Conservation (phyloP, 1,140 invertebrate genomes). For the Drosophila pseudoobscura region DNA sequence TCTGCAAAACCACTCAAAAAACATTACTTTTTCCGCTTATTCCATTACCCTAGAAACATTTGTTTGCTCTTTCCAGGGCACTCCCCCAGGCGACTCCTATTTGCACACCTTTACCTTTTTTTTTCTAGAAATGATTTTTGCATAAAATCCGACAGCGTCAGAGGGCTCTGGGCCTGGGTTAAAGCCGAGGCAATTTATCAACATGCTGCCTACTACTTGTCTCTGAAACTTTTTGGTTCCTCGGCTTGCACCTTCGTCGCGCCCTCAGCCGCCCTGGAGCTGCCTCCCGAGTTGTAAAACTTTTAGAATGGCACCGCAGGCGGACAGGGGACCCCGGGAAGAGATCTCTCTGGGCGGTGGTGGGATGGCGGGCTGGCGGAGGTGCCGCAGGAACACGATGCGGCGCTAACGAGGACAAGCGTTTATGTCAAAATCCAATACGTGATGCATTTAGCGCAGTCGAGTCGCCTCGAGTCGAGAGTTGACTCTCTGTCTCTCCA, state of each 20-base stretch:
- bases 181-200: constrained; percentile 74
- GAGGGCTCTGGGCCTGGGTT: constrained; percentile 23
- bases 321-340: constrained; percentile 34
- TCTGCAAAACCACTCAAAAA: too few relatives aligned
- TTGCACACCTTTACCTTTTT: constrained; percentile 7
- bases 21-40: too few relatives aligned
- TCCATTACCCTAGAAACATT: neutral
- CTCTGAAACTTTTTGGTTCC: constrained; percentile 58
- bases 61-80: neutral
- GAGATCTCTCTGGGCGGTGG: neutral
- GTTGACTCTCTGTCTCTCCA: constrained; percentile 22
- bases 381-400: constrained; percentile 57
- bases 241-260: constrained; percentile 32
- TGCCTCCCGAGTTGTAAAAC: constrained; percentile 49
- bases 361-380: neutral
- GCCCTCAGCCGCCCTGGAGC: too few relatives aligned
- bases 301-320: constrained; percentile 66
- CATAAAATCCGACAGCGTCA: constrained; percentile 68
- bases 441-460: constrained; percentile 76
- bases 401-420: constrained; percentile 81
- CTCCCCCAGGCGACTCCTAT: neutral
- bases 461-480: neutral
- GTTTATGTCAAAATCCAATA: constrained; percentile 82
- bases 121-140: constrained; percentile 54
- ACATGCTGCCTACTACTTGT: constrained; percentile 74